Percentiles rank a stretch among this genome's conserved stretches.
phyloP scores from a whole-genome alignment of 2,113 vertebrate genomes.

The Ursus arctos region DNA sequence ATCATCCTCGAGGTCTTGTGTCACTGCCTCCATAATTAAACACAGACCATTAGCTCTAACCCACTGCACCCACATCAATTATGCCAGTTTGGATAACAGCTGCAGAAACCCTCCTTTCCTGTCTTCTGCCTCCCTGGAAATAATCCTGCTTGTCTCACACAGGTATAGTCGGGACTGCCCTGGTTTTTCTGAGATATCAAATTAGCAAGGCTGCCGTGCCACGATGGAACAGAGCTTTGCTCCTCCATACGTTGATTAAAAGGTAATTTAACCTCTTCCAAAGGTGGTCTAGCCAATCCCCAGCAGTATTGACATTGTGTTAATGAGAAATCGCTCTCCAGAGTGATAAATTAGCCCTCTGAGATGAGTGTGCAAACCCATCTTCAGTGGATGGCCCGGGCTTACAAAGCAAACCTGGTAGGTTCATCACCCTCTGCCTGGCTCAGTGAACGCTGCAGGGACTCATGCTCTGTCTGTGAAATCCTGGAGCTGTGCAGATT shows the following conservation, averaged over 20 bases:
- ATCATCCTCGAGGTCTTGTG: conserved; percentile 70
- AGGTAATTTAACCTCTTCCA: conserved; percentile 80
- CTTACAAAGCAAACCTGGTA: conserved; percentile 84
- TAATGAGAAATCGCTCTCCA: conserved; percentile 80
- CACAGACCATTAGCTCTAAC: conserved; percentile 80
- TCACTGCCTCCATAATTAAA: conserved; percentile 82
- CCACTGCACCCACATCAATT: conserved; percentile 77
- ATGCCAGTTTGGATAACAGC: conserved; percentile 71
- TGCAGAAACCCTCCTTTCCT: conserved; percentile 53
- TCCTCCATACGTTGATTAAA: conserved; percentile 70
- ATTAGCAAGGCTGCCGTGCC: conserved; percentile 55
- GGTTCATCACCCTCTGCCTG: conserved; percentile 57
- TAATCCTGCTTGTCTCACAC: neutral
- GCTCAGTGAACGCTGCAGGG: conserved; percentile 79
- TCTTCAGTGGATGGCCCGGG: conserved; percentile 84
- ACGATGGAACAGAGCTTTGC: conserved; percentile 56
- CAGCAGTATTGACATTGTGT: conserved; percentile 75
- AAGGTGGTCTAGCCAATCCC: conserved; percentile 71
- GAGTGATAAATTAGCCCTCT: conserved; percentile 82
- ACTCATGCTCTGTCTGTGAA: conserved; percentile 81
- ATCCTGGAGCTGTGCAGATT: conserved; percentile 82
- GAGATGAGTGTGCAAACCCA: conserved; percentile 87
- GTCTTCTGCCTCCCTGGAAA: conserved; percentile 48
- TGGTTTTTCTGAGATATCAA: conserved; percentile 65
- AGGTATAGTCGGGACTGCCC: conserved; percentile 27